phyloP scores from a whole-genome alignment of 64 coral and sea anemone genomes.

The Dendronephthya gigantea region DNA sequence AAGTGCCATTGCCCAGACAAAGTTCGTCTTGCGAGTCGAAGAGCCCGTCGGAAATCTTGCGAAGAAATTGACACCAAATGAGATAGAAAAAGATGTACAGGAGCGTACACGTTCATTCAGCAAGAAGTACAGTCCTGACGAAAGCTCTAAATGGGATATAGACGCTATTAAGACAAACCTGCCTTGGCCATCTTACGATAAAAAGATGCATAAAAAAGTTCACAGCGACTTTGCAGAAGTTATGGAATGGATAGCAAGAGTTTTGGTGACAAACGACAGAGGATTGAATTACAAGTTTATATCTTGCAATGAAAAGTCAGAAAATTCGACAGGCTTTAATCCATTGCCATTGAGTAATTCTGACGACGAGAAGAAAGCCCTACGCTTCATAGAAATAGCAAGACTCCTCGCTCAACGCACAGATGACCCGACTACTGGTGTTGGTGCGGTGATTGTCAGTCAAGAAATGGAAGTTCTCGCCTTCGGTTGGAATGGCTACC shows the following conservation, averaged over 20 bases:
- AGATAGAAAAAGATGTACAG: background rate
- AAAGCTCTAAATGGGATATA: background rate
- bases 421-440: slow-evolving; percentile 45
- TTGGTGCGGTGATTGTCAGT: background rate
- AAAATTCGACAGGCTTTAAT: background rate
- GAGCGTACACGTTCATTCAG: background rate
- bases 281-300: background rate
- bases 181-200: slow-evolving; percentile 24
- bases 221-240: background rate
- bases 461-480: background rate
- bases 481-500: background rate
- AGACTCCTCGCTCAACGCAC: slow-evolving; percentile 34
- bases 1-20: slow-evolving; percentile 8
- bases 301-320: background rate
- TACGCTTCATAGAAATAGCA: slow-evolving; percentile 22
- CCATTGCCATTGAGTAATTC: background rate
- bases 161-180: background rate
- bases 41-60: background rate
- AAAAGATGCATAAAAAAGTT: background rate
- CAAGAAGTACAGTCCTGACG: background rate
- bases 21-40: slow-evolving; percentile 35
- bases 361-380: background rate
- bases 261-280: background rate
- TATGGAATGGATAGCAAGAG: slow-evolving; percentile 20
- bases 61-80: background rate